Conservation (phyloP, 37 sponge, comb jelly and placozoan species). For the Ianthella basta region DNA sequence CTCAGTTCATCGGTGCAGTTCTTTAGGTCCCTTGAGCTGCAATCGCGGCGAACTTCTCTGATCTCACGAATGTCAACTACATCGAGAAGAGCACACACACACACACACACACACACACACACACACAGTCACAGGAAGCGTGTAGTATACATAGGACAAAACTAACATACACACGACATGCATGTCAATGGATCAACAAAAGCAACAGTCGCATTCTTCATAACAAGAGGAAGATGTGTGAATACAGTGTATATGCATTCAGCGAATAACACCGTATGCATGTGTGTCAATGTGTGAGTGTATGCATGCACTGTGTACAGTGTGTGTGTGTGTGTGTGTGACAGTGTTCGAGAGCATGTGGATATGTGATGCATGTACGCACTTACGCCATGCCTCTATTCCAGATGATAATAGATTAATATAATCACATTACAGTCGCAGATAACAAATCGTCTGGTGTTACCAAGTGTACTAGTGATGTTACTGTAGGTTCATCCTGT, state of each 20-base stretch:
- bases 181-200: too few species aligned
- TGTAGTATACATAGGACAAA: not conserved
- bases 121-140: not conserved
- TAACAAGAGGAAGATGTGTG: too few species aligned
- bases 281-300: not conserved
- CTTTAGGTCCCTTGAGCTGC: constrained; percentile 75
- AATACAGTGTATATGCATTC: too few species aligned
- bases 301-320: too few species aligned
- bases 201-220: too few species aligned
- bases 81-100: not conserved
- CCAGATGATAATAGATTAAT: too few species aligned
- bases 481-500: too few species aligned
- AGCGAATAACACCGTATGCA: too few species aligned
- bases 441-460: too few species aligned
- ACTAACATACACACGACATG: too few species aligned
- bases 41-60: constrained; percentile 71
- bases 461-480: too few species aligned
- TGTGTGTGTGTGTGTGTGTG: not conserved
- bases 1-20: constrained; percentile 45
- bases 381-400: not conserved
- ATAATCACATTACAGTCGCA: too few species aligned
- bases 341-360: not conserved
- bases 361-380: not conserved
- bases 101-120: not conserved
- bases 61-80: constrained; percentile 89